A percentile compares a stretch with the other conserved stretches of the same genome.
These are phyloP conservation scores for Oenanthe oenanthe DNA, from an alignment of 2,113 vertebrate species.

Conservation along the genomic window DNA sequence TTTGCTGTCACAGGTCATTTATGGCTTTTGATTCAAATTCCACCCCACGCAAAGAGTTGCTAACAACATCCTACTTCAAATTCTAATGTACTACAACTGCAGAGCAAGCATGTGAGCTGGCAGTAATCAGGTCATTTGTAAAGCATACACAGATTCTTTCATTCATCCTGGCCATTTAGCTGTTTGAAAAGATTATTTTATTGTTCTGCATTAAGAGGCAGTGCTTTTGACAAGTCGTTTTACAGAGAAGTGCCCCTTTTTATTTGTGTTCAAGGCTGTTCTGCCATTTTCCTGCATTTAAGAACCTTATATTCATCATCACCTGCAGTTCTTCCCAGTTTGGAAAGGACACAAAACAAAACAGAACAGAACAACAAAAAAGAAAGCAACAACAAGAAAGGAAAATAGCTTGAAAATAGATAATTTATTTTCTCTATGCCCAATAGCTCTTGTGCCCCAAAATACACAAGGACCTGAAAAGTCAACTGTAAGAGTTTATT, in stretches of 20 bases:
- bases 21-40: constrained; percentile 71
- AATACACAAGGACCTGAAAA: neutral
- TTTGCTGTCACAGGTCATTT: constrained; percentile 68
- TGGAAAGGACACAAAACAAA: neutral
- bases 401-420: neutral
- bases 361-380: neutral
- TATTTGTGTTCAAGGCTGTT: neutral
- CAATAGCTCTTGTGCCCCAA: neutral
- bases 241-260: constrained; percentile 1
- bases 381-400: neutral
- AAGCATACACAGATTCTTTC: constrained; percentile 58
- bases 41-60: constrained; percentile 71
- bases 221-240: constrained; percentile 32
- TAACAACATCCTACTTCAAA: constrained; percentile 75
- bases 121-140: constrained; percentile 55
- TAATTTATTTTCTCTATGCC: neutral
- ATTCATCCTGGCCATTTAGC: constrained; percentile 44
- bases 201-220: neutral
- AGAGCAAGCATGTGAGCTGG: constrained; percentile 56
- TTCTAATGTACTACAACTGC: constrained; percentile 67
- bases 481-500: neutral
- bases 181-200: constrained; percentile 52
- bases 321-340: neutral
- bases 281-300: neutral
- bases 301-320: neutral